Evolutionary conservation across 2,113 vertebrate species (phyloP), one percentile per base, ranked within the genome.

Genomic region (Strix aluco): DNA sequence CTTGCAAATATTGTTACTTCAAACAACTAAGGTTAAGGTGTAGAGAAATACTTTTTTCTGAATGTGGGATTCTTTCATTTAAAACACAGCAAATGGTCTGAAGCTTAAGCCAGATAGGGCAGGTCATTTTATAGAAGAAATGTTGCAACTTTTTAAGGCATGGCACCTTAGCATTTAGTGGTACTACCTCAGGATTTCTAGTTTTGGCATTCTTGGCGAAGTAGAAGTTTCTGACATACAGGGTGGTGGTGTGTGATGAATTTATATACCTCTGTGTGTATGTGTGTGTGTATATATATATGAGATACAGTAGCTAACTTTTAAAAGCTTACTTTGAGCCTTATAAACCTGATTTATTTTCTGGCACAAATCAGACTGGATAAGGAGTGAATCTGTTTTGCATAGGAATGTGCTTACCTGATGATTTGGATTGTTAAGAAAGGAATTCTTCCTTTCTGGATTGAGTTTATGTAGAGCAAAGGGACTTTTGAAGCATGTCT

Each of bases 221-320:
- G 36, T 42, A 26, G 26, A 77, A 51, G 3, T 29, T 91, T 72
- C 18, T 66, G 12, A 8, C 5, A 11, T 15, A 23, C 0, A 46
- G 3, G 18, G 2, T 2, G 9, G 1, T 7, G 25, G 25, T 26
- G 2, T 52, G 12, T 55, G 15, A 20, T 34, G 25, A 6, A 14
- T 74, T 74, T 49, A 9, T 29, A 25, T 47, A 34, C 10, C 16
- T 57, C 2, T 59, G 4, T 66, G 4, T 54, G 7, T 66, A 6
- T 32, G 14, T 70, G 13, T 29, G 5, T 29, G 1, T 58, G 3
- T 16, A 7, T 58, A 4, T 59, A 25, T 8, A 29, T 15, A 47
- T 47, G 46, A 47, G 51, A 22, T 22, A 44, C 6, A 70, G 19
- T 70, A 65, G 9, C 2, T 63, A 34, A 36, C 40, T 81, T 86